Evolutionary conservation across 37 sponge, comb jelly and placozoan genomes (phyloP).

Genomic region (Geodia barretti): DNA sequence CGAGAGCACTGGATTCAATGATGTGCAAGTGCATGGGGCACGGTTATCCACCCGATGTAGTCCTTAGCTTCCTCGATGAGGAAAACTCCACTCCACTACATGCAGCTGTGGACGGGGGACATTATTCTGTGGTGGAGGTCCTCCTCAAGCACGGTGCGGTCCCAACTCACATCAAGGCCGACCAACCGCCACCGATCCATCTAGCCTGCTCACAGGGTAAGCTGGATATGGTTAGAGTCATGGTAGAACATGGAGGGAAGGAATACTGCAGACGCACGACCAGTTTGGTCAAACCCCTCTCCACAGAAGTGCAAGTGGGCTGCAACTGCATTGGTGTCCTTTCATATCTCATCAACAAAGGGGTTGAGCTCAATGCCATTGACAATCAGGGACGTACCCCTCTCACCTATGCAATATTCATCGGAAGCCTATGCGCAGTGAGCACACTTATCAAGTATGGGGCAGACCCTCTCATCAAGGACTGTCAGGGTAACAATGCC

Average conservation of each 20-base stretch:
- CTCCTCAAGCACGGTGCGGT: conserved; percentile 71
- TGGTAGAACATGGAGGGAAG: conserved; percentile 33
- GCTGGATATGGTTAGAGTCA: conserved; percentile 48
- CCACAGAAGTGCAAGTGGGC: conserved; percentile 43
- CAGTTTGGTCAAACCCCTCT: conserved; percentile 46
- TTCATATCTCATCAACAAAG: conserved; percentile 41
- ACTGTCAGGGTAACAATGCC: conserved; percentile 42
- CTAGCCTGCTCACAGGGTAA: conserved; percentile 75
- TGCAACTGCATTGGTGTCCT: conserved; percentile 24
- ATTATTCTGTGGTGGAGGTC: conserved; percentile 72
- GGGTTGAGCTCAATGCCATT: conserved; percentile 35
- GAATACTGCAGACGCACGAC: conserved; percentile 31
- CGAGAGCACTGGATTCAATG: conserved; percentile 52
- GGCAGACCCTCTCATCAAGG: conserved; percentile 37
- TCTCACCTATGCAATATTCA: conserved; percentile 52
- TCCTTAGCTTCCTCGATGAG: conserved; percentile 66
- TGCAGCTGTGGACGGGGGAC: conserved; percentile 81
- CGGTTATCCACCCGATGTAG: conserved; percentile 59
- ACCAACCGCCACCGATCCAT: conserved; percentile 67
- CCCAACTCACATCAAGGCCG: conserved; percentile 33
- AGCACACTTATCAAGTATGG: conserved; percentile 34
- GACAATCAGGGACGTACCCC: conserved; percentile 74
- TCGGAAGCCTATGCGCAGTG: conserved; percentile 35
- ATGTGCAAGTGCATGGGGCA: conserved; percentile 42
- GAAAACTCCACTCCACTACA: conserved; percentile 91